Percentiles rank a stretch among this genome's conserved stretches.
These are phyloP conservation scores for fruit fly (Drosophila melanogaster) DNA, from an alignment of 1,140 invertebrate species.

Conservation along the genomic window DNA sequence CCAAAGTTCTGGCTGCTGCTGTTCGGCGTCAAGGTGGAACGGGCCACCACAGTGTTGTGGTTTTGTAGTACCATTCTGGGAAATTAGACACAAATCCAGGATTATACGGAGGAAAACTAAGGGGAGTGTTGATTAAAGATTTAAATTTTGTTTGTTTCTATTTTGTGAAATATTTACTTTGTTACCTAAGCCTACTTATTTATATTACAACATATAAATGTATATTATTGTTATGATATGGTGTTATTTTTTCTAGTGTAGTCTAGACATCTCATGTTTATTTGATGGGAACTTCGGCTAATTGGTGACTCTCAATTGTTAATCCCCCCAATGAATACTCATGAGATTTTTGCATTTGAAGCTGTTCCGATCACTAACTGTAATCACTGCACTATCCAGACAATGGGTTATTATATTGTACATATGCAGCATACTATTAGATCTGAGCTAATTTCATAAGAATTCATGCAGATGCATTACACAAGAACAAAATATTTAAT, in stretches of 20 bases:
- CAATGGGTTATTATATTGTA: constrained; percentile 28
- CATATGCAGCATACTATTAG: constrained; percentile 1
- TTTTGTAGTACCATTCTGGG: constrained; percentile 79
- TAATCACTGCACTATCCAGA: constrained; percentile 5
- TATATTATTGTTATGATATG: no score
- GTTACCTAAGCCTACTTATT: no score
- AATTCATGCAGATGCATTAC: not conserved
- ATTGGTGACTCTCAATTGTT: constrained; percentile 33
- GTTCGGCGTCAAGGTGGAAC: constrained; percentile 70
- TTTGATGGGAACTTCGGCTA: constrained; percentile 31
- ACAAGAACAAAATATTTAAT: not conserved
- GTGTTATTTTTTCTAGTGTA: constrained; percentile 2
- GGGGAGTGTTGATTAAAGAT: no score
- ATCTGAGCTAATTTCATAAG: constrained; percentile 15
- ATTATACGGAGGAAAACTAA: not conserved
- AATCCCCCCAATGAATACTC: constrained; percentile 29
- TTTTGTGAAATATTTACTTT: not conserved
- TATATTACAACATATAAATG: no score
- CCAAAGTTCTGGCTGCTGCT: constrained; percentile 72
- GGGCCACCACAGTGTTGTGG: constrained; percentile 75
- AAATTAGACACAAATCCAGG: not conserved
- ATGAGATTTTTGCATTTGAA: constrained; percentile 16
- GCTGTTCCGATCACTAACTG: constrained; percentile 6
- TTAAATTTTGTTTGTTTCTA: no score
- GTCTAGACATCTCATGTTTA: constrained; percentile 25